Base-by-base conservation (phyloP, 2,797 vertebrate species). In the Centropyge bicolor region DNA sequence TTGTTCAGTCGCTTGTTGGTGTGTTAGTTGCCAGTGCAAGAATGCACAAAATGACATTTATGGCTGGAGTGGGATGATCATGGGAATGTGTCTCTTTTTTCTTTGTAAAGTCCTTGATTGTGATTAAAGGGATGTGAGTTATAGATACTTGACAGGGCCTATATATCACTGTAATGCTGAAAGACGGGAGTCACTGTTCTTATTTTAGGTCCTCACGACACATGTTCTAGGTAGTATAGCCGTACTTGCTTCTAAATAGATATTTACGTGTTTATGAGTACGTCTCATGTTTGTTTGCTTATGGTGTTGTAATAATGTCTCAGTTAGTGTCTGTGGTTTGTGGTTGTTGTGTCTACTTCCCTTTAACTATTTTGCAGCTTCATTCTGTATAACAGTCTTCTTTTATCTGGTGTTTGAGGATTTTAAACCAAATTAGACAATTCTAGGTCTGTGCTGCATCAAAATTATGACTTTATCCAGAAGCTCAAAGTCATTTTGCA, bases 71-170 rank as follows among this genome's bases (percentile, higher is more conserved):
- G 35, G 20, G 40, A 46, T 24, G 14, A 35, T 78, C 8, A 6
- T 40, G n/a, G 13, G 3, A 57, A 13, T 43, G 16, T 64, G 7
- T 61, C 3, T 56, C 35, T 56, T 20, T 56, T 55, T 24, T 24
- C 1, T 48, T 59, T 22, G 27, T 12, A 38, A 78, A 78, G 27
- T 41, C 24, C 22, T 27, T 70, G 36, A 72, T 60, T 84, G 35
- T 68, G 24, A 66, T 60, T 40, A 40, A 59, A 43, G 7, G n/a
- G 9, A 31, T 65, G 22, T 5, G 14, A 65, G 49, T 20, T 36
- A 27, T 5, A 52, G 7, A 17, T 52, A 8, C 20, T 57, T 51
- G 36, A 48, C n/a, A 49, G n/a, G 9, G 5, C 6, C 16, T 9
- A 0, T 41, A 16, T 2, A 41, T 14, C 19, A 9, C 38, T 51